Base-by-base conservation (phyloP, 2,888 invertebrate species). In the Notodonta dromedarius region DNA sequence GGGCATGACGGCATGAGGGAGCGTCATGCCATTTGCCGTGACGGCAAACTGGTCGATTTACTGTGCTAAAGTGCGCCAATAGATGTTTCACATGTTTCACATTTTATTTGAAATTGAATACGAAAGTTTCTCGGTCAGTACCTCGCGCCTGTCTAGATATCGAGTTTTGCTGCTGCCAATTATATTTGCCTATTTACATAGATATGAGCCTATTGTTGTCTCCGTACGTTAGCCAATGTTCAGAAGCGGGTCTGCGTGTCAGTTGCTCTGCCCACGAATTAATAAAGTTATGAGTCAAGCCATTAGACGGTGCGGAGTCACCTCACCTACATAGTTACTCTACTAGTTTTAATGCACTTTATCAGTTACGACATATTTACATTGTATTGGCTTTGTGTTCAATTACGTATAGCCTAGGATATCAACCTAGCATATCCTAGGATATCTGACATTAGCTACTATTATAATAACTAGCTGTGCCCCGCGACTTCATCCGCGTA, bases 261-360 rank as follows among this genome's bases (percentile, higher is more conserved):
- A 59, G 40, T 58, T 55, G 61, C 56, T 58, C 67, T 60, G 53
- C 68, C 71, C 65, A 70, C 70, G 60, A 66, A 68, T 66, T 65
- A 69, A 67, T 64, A 63, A 57, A 62, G 51, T 62, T 52, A 58
- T 73, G 73, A 73, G 48, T 70, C 70, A 65, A 52, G 16, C 62
- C 64, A 46, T 42, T 55, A 55, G 62, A 60, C 59, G 57, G 51
- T 46, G 39, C 55, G 39, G 56, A 58, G 62, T 50, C 67, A 68
- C 65, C 72, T 70, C 74, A 73, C 74, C 73, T 70, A 73, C 63
- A 70, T 52, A 52, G 24, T 24, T 24, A 24, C 24, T 24, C 52
- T 35, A 16, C 32, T 32, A 32, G 52, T 32, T 52, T 13, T 35
- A 52, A 52, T 52, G 52, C 52, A 52, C 52, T 32, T 32, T 52